Conservation (phyloP, 1,140 invertebrate genomes). For the Panagrolaimus sp. region DNA sequence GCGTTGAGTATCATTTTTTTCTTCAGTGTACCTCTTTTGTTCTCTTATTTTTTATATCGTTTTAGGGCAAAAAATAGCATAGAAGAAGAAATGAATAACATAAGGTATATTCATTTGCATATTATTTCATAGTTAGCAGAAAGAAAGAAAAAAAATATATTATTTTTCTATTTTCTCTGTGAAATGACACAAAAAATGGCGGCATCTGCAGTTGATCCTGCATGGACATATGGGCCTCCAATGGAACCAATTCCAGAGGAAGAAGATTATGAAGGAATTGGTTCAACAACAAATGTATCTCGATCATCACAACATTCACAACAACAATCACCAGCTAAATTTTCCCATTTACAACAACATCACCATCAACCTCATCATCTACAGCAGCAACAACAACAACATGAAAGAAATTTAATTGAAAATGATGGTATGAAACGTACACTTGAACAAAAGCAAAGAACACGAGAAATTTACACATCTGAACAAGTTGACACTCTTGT, state of each 20-base stretch:
- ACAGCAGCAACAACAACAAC: no score
- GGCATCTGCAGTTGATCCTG: not conserved
- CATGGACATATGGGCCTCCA: not conserved
- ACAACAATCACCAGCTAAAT: not conserved
- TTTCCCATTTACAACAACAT: no score
- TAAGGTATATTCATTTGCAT: no score
- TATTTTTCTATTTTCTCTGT: no score
- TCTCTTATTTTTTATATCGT: no score
- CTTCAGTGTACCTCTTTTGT: no score
- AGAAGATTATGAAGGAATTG: conserved; percentile 9
- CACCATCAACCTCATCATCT: no score
- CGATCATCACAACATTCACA: not conserved
- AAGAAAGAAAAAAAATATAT: no score
- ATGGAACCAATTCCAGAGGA: conserved; percentile 8
- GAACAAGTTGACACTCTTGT: conserved; percentile 13
- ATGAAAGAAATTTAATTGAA: not conserved
- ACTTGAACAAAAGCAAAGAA: conserved; percentile 10
- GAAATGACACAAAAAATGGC: not conserved
- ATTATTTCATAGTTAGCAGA: no score
- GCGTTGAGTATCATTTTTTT: no score
- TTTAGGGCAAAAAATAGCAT: no score
- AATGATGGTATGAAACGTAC: not conserved
- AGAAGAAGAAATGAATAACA: no score
- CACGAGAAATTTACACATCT: conserved; percentile 1
- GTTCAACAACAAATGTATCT: not conserved